These are phyloP conservation scores for Pipistrellus kuhlii DNA, from an alignment of 2,797 vertebrate species.

Conservation along the genomic window DNA sequence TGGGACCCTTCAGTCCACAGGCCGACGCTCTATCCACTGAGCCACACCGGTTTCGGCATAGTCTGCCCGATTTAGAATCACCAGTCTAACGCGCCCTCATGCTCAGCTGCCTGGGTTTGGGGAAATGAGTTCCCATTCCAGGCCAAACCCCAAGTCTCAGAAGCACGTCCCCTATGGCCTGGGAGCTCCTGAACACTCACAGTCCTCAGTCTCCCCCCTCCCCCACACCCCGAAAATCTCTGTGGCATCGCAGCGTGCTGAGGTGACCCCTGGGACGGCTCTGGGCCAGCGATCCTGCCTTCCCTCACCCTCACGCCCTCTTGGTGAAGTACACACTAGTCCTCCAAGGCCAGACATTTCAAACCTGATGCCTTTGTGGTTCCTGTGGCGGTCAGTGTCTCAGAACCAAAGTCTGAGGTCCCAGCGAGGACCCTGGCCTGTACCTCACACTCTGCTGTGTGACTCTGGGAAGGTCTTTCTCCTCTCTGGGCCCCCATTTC, in stretches of 20 bases:
- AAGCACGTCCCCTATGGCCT: neutral
- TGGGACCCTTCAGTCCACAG: no score
- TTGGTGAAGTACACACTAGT: neutral
- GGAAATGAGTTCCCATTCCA: neutral
- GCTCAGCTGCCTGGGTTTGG: neutral
- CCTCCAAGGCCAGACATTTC: neutral
- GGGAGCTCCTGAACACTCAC: neutral
- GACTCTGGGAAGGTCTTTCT: neutral
- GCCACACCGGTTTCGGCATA: neutral
- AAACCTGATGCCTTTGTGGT: neutral
- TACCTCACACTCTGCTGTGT: neutral
- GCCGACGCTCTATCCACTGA: no score
- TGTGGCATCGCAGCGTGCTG: neutral
- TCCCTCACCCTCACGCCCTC: neutral
- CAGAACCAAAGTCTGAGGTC: neutral
- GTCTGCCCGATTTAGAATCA: neutral
- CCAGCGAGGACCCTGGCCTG: neutral
- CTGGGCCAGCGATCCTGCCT: neutral
- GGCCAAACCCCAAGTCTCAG: neutral
- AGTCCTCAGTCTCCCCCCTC: neutral
- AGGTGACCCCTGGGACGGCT: neutral
- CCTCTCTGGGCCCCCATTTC: neutral
- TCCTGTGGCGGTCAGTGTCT: neutral
- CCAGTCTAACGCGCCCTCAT: neutral
- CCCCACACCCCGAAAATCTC: neutral